A percentile compares a stretch with the other conserved stretches of the same genome.
Conservation (phyloP, 2,888 invertebrate genomes). For the Reticulitermes lucifugus region DNA sequence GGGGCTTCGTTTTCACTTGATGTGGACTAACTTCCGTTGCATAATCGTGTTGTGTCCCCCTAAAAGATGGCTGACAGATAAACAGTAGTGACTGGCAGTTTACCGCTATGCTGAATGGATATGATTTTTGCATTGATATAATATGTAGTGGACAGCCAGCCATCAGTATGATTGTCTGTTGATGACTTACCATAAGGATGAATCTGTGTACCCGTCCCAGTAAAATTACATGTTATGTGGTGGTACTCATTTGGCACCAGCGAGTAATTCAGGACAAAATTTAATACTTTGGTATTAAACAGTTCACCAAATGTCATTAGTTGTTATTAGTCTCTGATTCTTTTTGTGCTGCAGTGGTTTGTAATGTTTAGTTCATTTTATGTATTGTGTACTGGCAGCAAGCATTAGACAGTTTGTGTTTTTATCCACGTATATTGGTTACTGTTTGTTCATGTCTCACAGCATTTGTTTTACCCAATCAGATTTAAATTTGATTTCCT, state of each 20-base stretch:
- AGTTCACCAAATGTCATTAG: neutral
- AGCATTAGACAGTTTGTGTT: neutral
- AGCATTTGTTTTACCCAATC: neutral
- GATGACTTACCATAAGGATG: neutral
- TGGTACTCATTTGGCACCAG: neutral
- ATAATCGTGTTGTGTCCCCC: constrained; percentile 33
- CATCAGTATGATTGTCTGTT: constrained; percentile 14
- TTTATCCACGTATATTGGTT: neutral
- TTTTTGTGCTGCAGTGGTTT: neutral
- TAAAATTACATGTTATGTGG: neutral
- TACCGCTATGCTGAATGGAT: constrained; percentile 29
- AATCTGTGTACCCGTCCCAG: neutral
- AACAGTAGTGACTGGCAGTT: constrained; percentile 13
- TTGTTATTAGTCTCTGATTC: neutral
- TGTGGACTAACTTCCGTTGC: constrained; percentile 37
- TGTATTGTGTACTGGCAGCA: constrained; percentile 7
- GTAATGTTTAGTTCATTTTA: neutral
- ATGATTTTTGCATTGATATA: constrained; percentile 37
- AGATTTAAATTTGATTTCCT: constrained; percentile 2
- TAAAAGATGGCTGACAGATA: constrained; percentile 27
- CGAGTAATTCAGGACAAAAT: constrained; percentile 2
- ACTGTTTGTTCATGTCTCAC: neutral
- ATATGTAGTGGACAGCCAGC: constrained; percentile 20
- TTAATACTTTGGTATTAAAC: neutral
- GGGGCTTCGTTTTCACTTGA: constrained; percentile 38